A percentile compares a stretch with the other conserved stretches of the same genome.
Conservation (phyloP, 2,797 vertebrate genomes). For the Galaxias olidus region DNA sequence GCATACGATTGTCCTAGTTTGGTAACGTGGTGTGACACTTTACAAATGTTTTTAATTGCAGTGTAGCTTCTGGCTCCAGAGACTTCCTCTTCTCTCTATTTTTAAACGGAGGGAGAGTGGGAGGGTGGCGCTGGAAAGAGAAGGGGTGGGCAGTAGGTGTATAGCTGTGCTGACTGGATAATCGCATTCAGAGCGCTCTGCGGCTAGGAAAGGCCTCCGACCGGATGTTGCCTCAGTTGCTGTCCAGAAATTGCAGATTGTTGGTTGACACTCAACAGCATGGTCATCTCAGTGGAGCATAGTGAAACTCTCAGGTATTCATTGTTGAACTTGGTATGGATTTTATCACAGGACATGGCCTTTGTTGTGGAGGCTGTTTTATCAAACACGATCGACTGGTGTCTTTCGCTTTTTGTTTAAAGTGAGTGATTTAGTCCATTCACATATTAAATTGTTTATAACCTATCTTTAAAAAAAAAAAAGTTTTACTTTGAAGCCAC, state of each 20-base stretch:
- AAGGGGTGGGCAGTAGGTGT: conserved; percentile 15
- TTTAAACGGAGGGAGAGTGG: neutral
- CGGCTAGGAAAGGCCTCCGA: conserved; percentile 65
- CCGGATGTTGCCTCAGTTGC: conserved; percentile 70
- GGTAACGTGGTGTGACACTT: conserved; percentile 65
- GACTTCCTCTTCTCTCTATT: conserved; percentile 40
- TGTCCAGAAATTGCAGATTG: conserved; percentile 53
- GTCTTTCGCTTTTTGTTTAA: no score
- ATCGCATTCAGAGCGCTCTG: conserved; percentile 67
- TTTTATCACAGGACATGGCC: no score
- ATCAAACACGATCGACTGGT: no score
- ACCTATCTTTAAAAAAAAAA: no score
- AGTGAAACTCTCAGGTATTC: no score
- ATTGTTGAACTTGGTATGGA: no score
- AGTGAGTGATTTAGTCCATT: no score
- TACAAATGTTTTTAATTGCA: conserved; percentile 72
- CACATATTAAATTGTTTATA: no score
- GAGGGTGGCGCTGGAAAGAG: neutral
- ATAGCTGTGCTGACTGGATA: conserved; percentile 79
- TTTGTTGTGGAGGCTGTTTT: no score
- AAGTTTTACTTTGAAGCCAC: no score
- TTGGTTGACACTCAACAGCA: no score
- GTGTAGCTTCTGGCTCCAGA: conserved; percentile 63
- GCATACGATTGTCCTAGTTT: conserved; percentile 64
- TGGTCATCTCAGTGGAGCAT: no score